Conservation (phyloP, 2,797 vertebrate species). For the Crenuchus spilurus region DNA sequence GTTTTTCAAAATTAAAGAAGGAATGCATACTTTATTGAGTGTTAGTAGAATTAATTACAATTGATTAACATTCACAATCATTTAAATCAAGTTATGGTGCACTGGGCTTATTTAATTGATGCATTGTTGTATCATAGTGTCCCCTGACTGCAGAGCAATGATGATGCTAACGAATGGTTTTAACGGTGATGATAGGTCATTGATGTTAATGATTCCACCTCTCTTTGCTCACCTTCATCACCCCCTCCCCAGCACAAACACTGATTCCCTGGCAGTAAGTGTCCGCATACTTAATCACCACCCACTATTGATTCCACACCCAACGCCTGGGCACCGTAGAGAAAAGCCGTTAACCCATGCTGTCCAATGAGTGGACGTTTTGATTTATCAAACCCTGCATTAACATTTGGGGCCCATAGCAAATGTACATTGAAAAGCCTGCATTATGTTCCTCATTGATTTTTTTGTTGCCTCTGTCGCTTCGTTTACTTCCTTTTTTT, state of each 20-base stretch:
- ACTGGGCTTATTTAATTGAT: no score
- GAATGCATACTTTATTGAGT: no score
- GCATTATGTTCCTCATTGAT: conserved; percentile 54
- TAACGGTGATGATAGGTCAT: conserved; percentile 44
- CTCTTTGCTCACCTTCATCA: background rate
- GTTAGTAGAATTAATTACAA: no score
- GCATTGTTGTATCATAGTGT: background rate
- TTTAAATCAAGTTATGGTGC: no score
- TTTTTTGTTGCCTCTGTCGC: background rate
- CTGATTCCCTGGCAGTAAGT: conserved; percentile 7
- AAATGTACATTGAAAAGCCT: conserved; percentile 48
- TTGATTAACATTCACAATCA: no score
- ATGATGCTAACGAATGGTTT: conserved; percentile 15
- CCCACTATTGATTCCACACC: conserved; percentile 53
- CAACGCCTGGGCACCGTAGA: conserved; percentile 33
- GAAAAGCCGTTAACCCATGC: conserved; percentile 52
- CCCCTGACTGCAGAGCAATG: background rate
- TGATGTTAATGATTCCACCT: conserved; percentile 23
- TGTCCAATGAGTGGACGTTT: conserved; percentile 49
- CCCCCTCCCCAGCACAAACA: conserved; percentile 35
- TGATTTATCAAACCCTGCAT: conserved; percentile 57
- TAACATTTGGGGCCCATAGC: conserved; percentile 46
- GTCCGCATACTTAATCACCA: conserved; percentile 51
- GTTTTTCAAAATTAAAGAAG: no score
- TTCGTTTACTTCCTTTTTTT: conserved; percentile 24